These are phyloP conservation scores for Eupithecia tripunctaria DNA, from an alignment of 2,888 invertebrate genomes.

Conservation along the genomic window DNA sequence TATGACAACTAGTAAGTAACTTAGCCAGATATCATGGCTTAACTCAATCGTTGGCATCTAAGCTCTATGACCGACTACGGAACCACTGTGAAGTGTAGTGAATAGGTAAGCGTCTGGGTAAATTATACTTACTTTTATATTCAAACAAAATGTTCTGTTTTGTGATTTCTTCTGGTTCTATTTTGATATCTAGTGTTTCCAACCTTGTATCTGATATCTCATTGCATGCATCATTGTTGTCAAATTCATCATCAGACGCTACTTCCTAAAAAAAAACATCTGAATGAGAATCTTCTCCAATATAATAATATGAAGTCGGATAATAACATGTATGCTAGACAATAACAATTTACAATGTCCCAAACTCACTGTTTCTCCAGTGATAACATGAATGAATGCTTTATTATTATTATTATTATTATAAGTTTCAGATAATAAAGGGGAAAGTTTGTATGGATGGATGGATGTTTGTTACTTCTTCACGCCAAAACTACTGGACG, in stretches of 20 bases:
- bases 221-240: slow-evolving; percentile 23
- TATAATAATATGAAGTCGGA: neutral
- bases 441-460: too few relatives aligned
- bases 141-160: slow-evolving; percentile 49
- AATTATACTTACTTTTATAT: slow-evolving; percentile 56
- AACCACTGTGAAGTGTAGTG: too few relatives aligned
- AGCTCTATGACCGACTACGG: too few relatives aligned
- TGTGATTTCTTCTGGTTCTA: slow-evolving; percentile 71
- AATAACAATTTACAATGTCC: neutral
- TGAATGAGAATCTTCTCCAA: neutral
- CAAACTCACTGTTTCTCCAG: too few relatives aligned
- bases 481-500: too few relatives aligned
- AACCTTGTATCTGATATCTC: slow-evolving; percentile 36
- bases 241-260: slow-evolving; percentile 66
- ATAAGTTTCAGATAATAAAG: too few relatives aligned
- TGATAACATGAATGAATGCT: too few relatives aligned
- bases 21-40: too few relatives aligned
- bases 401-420: too few relatives aligned
- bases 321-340: neutral
- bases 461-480: too few relatives aligned
- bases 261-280: slow-evolving; percentile 51
- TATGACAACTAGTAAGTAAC: too few relatives aligned
- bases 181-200: slow-evolving; percentile 65
- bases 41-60: too few relatives aligned
- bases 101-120: neutral